Evolutionary conservation across 2,797 vertebrate genomes (phyloP).

Genomic region (Scleropages formosus): DNA sequence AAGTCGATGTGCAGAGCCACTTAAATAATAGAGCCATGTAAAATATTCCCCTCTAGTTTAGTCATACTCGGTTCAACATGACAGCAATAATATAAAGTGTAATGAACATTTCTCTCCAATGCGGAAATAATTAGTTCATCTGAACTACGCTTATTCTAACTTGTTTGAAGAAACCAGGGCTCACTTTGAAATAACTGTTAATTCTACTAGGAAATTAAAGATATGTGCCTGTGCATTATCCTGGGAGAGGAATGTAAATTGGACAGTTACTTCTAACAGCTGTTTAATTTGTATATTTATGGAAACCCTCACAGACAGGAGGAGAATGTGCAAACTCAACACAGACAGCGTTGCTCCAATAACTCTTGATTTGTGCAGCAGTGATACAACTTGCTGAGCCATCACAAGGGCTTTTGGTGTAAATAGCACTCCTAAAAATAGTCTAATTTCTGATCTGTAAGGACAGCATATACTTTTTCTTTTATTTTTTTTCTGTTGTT

Average conservation of each 20-base stretch:
- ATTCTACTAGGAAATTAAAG: background rate
- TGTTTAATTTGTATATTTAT: too few species aligned
- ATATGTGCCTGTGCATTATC: background rate
- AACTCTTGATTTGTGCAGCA: too few species aligned
- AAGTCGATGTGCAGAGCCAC: too few species aligned
- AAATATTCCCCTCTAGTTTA: conserved; percentile 3
- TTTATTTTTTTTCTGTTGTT: too few species aligned
- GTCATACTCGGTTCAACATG: conserved; percentile 1
- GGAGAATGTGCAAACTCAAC: too few species aligned
- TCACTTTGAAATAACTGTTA: background rate
- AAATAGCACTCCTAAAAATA: too few species aligned
- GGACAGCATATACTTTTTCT: too few species aligned
- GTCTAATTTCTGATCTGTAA: too few species aligned
- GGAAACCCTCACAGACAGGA: too few species aligned
- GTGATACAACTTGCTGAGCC: too few species aligned
- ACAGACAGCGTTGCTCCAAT: too few species aligned
- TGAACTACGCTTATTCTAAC: background rate
- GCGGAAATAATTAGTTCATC: conserved; percentile 10
- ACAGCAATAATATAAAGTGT: background rate
- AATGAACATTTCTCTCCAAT: background rate
- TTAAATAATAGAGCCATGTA: background rate
- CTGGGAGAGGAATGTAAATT: background rate
- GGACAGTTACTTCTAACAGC: background rate
- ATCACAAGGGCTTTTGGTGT: too few species aligned
- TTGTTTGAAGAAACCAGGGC: background rate